phyloP scores from a whole-genome alignment of 2,797 vertebrate genomes.

The Myiotriccus ornatus region DNA sequence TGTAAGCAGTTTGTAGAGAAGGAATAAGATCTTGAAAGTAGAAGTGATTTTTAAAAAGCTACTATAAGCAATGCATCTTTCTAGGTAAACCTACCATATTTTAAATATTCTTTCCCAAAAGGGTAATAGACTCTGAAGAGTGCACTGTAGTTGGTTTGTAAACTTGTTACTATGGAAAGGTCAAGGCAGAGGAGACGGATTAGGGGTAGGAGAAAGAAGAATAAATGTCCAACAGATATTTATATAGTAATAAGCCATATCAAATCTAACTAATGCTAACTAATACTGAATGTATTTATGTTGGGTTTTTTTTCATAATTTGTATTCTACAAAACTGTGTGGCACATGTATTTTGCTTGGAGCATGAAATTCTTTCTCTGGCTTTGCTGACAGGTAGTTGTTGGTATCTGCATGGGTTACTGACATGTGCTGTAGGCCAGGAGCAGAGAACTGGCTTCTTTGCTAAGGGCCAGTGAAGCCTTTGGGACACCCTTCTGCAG shows the following conservation, averaged over 20 bases:
- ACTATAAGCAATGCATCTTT: neutral
- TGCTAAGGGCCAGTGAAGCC: neutral
- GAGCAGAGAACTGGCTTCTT: neutral
- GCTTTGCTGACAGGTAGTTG: neutral
- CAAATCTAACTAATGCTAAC: neutral
- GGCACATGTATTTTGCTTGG: neutral
- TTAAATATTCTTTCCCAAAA: neutral
- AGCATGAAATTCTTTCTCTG: neutral
- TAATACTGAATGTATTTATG: neutral
- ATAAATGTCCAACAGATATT: neutral
- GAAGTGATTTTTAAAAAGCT: neutral
- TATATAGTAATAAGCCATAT: neutral
- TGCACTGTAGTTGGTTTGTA: neutral
- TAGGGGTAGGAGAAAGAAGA: neutral
- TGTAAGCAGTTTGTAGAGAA: neutral
- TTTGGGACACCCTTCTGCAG: neutral
- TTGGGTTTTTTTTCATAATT: accelerated
- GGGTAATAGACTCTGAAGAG: neutral
- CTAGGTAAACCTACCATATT: neutral
- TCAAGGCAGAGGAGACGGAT: neutral
- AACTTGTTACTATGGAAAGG: neutral
- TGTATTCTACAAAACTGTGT: neutral
- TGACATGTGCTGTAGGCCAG: neutral
- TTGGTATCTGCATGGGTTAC: neutral
- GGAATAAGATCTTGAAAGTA: neutral